A percentile compares a stretch with the other conserved stretches of the same genome.
Conservation (phyloP, 2,888 invertebrate species). For the Eurois occulta region DNA sequence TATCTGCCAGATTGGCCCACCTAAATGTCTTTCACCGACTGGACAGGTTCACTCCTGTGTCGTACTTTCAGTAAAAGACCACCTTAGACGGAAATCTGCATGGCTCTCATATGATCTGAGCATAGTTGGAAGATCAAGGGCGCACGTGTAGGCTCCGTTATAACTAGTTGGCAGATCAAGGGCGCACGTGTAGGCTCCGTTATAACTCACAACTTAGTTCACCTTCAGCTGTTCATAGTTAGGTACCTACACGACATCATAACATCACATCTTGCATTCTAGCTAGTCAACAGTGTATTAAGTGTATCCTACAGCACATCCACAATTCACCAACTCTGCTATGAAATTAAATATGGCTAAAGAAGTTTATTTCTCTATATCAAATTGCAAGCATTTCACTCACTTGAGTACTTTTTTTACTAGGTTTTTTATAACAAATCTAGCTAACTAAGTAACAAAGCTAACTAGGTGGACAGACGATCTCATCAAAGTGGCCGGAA, state of each 20-base stretch:
- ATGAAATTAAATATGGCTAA: neutral
- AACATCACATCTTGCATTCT: neutral
- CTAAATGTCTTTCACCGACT: neutral
- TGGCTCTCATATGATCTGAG: too few species aligned
- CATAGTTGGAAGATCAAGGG: too few species aligned
- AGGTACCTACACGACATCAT: neutral
- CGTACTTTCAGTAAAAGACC: too few species aligned
- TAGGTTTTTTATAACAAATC: too few species aligned
- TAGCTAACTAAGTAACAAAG: too few species aligned
- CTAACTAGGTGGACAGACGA: too few species aligned
- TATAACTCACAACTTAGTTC: neutral
- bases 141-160: too few species aligned
- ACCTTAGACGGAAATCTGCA: too few species aligned
- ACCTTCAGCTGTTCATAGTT: neutral
- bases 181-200: neutral
- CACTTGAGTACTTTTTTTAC: too few species aligned
- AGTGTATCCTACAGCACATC: neutral
- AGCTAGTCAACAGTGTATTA: too few species aligned
- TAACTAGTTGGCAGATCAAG: conserved; percentile 11
- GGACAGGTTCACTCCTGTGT: neutral
- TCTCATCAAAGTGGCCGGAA: too few species aligned
- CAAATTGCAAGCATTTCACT: too few species aligned
- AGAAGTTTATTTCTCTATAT: neutral
- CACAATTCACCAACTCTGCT: neutral
- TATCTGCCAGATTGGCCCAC: neutral